These are phyloP conservation scores for Cephus pulcher DNA, from an alignment of 2,888 invertebrate species.

Conservation along the genomic window DNA sequence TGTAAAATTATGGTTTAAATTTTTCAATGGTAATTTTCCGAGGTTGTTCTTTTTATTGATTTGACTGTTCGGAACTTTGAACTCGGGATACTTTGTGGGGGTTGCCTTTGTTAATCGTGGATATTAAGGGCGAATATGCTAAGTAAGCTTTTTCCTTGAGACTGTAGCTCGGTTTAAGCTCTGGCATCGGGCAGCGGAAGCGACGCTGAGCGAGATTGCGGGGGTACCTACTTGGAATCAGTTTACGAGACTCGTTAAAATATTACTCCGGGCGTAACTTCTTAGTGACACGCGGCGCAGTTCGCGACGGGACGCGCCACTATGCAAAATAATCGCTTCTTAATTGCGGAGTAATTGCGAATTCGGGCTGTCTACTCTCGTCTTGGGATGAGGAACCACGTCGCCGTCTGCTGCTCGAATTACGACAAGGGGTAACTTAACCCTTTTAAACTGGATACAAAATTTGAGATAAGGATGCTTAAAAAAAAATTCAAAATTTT, in stretches of 20 bases:
- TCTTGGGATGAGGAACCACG: neutral
- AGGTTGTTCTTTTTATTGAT: neutral
- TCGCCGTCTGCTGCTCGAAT: conserved; percentile 32
- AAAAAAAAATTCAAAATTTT: neutral
- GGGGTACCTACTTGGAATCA: conserved; percentile 50
- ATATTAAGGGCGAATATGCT: conserved; percentile 56
- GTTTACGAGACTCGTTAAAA: conserved; percentile 65
- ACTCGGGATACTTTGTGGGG: neutral
- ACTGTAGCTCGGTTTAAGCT: neutral
- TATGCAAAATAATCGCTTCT: conserved; percentile 66
- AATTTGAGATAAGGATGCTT: neutral
- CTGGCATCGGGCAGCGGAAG: conserved; percentile 6
- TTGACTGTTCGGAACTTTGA: neutral
- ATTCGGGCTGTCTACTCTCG: conserved; percentile 42
- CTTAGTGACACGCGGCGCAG: conserved; percentile 63
- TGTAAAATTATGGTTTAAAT: neutral
- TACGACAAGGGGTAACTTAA: conserved; percentile 40
- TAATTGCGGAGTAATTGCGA: conserved; percentile 64
- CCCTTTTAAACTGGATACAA: conserved; percentile 26
- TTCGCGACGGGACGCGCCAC: conserved; percentile 46
- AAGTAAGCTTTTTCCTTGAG: conserved; percentile 57
- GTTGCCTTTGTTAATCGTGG: neutral
- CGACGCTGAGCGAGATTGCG: neutral
- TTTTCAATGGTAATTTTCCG: neutral
- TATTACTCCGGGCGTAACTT: conserved; percentile 62